Percentiles rank a stretch among this genome's conserved stretches.
Evolutionary conservation across 2,888 invertebrate species (phyloP).

Genomic region (Thera britannica): DNA sequence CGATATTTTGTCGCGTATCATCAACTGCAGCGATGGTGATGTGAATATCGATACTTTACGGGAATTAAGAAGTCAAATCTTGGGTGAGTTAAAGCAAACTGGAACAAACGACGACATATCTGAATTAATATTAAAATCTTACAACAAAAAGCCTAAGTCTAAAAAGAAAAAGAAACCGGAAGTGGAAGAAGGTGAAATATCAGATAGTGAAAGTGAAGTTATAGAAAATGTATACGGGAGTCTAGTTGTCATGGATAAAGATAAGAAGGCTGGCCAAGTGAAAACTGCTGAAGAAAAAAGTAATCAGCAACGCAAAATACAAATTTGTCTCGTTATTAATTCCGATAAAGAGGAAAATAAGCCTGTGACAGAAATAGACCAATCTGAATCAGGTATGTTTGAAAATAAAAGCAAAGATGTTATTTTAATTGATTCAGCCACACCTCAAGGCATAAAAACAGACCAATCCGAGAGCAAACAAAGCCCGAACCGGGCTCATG

Average conservation of each 20-base stretch:
- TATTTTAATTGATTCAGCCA: constrained; percentile 31
- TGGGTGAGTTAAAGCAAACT: constrained; percentile 76
- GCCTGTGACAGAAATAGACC: constrained; percentile 40
- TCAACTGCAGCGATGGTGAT: constrained; percentile 73
- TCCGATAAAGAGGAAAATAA: constrained; percentile 42
- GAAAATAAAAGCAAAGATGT: constrained; percentile 34
- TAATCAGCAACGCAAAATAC: constrained; percentile 62
- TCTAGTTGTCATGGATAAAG: constrained; percentile 61
- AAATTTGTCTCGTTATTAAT: constrained; percentile 69
- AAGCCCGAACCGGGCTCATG: constrained; percentile 12
- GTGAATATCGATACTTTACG: constrained; percentile 80
- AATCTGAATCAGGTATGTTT: constrained; percentile 64
- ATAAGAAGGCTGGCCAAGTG: constrained; percentile 36
- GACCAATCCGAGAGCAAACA: constrained; percentile 5
- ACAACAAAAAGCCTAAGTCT: constrained; percentile 51
- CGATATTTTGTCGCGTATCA: constrained; percentile 75
- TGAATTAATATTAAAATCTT: constrained; percentile 75
- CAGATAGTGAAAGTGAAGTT: constrained; percentile 78
- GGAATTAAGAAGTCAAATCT: constrained; percentile 75
- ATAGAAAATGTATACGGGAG: constrained; percentile 76
- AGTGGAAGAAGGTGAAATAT: constrained; percentile 77
- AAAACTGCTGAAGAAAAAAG: constrained; percentile 49
- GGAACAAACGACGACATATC: constrained; percentile 76
- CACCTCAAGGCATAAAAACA: constrained; percentile 26
- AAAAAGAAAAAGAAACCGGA: constrained; percentile 51